Evolutionary conservation across 1,140 invertebrate genomes (phyloP).

Genomic region (Drosophila sturtevanti): DNA sequence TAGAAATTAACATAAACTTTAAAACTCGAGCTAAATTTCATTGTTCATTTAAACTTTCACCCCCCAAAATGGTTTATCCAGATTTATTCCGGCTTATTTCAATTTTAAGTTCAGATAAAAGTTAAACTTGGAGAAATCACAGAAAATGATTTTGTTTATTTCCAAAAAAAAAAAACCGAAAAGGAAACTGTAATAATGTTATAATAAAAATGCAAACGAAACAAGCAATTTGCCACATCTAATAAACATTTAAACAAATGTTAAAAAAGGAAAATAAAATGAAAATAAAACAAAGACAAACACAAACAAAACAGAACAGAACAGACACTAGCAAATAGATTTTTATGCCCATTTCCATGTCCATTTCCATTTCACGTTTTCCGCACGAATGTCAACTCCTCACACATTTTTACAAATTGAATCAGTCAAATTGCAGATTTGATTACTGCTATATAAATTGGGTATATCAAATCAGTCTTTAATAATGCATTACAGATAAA

Average conservation of each 20-base stretch:
- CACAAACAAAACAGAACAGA: neutral
- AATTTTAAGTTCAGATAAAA: neutral
- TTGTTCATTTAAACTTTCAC: too few species aligned
- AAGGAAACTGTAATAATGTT: neutral
- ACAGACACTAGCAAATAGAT: neutral
- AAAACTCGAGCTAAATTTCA: too few species aligned
- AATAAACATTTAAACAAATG: conserved; percentile 8
- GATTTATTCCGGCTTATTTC: neutral
- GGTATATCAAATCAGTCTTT: too few species aligned
- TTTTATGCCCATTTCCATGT: conserved; percentile 1
- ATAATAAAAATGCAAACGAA: conserved; percentile 1
- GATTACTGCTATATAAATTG: neutral
- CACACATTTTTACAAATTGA: conserved; percentile 52
- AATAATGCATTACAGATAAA: too few species aligned
- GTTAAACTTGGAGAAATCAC: neutral
- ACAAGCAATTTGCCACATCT: conserved; percentile 9
- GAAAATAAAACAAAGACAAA: too few species aligned
- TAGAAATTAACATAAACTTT: too few species aligned
- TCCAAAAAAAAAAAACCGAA: neutral
- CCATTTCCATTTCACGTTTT: neutral
- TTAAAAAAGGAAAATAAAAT: neutral
- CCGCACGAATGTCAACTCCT: conserved; percentile 6
- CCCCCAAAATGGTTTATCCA: neutral
- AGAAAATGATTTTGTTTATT: neutral
- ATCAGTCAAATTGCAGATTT: conserved; percentile 58